Evolutionary conservation across 2,797 vertebrate species (phyloP), one percentile per base, ranked within the genome.

Genomic region (Columba guinea): DNA sequence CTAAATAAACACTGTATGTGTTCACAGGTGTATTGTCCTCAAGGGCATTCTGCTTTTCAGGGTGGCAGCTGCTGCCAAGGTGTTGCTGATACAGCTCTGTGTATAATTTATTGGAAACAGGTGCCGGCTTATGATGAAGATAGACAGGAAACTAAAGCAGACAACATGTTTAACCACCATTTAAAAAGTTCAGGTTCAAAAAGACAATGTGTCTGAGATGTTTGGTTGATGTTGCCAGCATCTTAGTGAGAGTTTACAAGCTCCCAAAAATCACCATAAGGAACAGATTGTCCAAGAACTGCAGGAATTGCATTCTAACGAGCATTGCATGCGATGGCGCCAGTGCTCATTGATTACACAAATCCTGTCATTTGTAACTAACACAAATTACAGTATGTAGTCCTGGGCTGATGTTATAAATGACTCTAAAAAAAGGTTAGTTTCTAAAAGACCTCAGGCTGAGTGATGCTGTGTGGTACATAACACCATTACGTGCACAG

Each of bases 11-110:
- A 98, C 53, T 75, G 79, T 94, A 80, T 98, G 97, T 98, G 97
- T 98, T 98, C 98, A 98, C 98, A 98, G 98, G 98, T 98, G 98
- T 97, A 98, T 97, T 98, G 97, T 98, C 97, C 97, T 98, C 96
- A 96, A 97, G 97, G 97, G 97, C 96, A 97, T 97, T 97, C 93
- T 27, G 93, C 96, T 96, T 96, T 96, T 97, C 96, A 87, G 96
- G 97, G 96, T 97, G 97, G 97, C 97, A 97, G 97, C 97, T 97
- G 97, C 96, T 97, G 96, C 97, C 97, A 97, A 98, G 97, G 98
- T 98, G 98, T 97, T 98, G 97, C 98, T 98, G 97, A 98, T 98
- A 97, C 97, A 97, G 97, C 90, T 89, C 95, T 84, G 94, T 59
- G 32, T 93, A 96, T 97, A 98, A 98, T 98, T 98, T 98, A 98